Evolutionary conservation across 2,113 vertebrate genomes (phyloP).

Genomic region (Pseudopipra pipra): DNA sequence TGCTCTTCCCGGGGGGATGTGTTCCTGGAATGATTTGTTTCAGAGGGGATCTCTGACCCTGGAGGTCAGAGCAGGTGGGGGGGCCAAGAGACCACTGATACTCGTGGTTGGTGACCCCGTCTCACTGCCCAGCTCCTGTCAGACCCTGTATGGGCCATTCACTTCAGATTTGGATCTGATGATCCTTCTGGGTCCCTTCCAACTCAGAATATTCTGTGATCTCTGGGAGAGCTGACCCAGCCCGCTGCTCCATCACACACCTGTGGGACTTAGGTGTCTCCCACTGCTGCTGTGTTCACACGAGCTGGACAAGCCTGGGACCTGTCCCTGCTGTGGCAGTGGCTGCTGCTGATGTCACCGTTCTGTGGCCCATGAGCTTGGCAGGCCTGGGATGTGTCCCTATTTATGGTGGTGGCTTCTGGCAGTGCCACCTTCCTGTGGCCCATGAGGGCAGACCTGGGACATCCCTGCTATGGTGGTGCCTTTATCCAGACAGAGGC

Average conservation of each 20-base stretch:
- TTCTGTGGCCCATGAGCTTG: background rate
- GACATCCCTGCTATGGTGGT: background rate
- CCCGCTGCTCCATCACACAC: background rate
- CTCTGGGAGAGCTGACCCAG: background rate
- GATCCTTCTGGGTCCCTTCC: background rate
- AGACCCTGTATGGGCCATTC: background rate
- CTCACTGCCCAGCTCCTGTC: background rate
- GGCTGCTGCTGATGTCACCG: background rate
- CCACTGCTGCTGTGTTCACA: background rate
- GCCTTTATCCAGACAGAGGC: rapidly evolving
- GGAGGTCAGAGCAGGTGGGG: background rate
- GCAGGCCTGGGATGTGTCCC: background rate
- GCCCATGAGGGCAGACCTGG: background rate
- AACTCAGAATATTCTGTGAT: background rate
- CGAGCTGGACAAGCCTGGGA: background rate
- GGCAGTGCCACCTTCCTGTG: background rate
- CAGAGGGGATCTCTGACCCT: background rate
- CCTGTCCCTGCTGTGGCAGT: background rate
- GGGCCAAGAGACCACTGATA: background rate
- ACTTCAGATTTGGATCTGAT: background rate
- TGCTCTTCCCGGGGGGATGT: rapidly evolving
- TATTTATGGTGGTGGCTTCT: background rate
- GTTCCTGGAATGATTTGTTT: rapidly evolving
- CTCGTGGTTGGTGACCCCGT: background rate
- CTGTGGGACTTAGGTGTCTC: background rate